phyloP scores from a whole-genome alignment of 1,140 invertebrate genomes.

The Drosophila pandora region DNA sequence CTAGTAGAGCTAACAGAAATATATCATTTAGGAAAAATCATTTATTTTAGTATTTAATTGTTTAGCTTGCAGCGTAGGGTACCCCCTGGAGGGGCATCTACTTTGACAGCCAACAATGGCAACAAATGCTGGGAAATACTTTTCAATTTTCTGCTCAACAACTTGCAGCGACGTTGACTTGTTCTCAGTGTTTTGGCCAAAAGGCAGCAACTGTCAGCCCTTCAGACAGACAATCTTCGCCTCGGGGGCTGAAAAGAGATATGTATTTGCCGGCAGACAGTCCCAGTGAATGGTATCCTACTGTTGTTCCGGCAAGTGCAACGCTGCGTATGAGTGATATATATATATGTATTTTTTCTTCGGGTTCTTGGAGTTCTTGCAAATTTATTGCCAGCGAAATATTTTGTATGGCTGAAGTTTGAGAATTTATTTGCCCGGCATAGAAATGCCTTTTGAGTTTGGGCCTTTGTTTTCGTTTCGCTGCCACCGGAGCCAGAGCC shows the following conservation, averaged over 20 bases:
- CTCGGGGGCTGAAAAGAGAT: conserved; percentile 5
- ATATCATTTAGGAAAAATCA: not conserved
- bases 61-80: not conserved
- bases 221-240: conserved; percentile 38
- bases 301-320: conserved; percentile 53
- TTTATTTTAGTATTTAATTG: not conserved
- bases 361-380: conserved; percentile 10
- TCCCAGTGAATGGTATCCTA: conserved; percentile 51
- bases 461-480: conserved; percentile 30
- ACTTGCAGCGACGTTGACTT: conserved; percentile 64
- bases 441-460: conserved; percentile 43
- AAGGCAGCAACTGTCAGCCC: conserved; percentile 33
- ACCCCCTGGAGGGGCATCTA: conserved; percentile 16
- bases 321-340: conserved; percentile 79
- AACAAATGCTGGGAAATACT: conserved; percentile 70
- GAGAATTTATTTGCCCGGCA: conserved; percentile 68
- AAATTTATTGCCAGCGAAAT: conserved; percentile 80
- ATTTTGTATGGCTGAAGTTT: conserved; percentile 74
- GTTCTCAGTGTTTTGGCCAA: conserved; percentile 42
- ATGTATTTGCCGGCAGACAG: not conserved
- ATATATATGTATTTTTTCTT: conserved; percentile 23
- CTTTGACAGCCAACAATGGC: conserved; percentile 53
- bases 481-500: conserved; percentile 1
- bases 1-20: too few species aligned
- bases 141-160: conserved; percentile 82